phyloP scores from a whole-genome alignment of 2,113 vertebrate genomes.

The Eurypyga helias region DNA sequence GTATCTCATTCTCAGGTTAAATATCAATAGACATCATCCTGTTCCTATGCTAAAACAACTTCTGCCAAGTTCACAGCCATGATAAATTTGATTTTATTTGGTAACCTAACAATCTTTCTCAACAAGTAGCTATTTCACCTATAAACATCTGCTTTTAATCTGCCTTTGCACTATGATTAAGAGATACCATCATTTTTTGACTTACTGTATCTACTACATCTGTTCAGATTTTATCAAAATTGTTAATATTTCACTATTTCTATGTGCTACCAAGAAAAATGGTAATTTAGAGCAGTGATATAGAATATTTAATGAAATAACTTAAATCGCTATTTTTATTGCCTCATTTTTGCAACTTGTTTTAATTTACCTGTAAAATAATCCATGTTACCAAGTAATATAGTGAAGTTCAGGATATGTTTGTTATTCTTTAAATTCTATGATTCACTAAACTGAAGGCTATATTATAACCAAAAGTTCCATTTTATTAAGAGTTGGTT shows the following conservation, averaged over 20 bases:
- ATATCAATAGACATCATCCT: conserved; percentile 35
- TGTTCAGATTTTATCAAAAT: conserved; percentile 29
- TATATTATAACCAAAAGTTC: background rate
- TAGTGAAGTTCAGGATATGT: background rate
- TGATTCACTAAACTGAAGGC: background rate
- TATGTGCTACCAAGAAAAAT: background rate
- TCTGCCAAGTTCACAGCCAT: conserved; percentile 12
- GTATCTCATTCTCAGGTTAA: conserved; percentile 3
- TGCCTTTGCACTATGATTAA: conserved; percentile 14
- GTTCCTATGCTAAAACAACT: background rate
- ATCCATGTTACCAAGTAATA: background rate
- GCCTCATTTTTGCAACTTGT: background rate
- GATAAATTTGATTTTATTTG: conserved; percentile 59
- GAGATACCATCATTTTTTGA: background rate
- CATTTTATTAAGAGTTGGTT: background rate
- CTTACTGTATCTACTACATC: background rate
- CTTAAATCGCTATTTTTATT: background rate
- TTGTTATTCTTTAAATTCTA: background rate
- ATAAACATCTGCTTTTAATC: conserved; percentile 63
- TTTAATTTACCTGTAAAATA: conserved; percentile 17
- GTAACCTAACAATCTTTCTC: conserved; percentile 13
- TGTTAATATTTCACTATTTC: background rate
- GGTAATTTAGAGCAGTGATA: background rate
- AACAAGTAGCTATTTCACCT: background rate
- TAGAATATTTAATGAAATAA: background rate